Base-by-base conservation (phyloP, 2,888 invertebrate species). In the Malachius bipustulatus region DNA sequence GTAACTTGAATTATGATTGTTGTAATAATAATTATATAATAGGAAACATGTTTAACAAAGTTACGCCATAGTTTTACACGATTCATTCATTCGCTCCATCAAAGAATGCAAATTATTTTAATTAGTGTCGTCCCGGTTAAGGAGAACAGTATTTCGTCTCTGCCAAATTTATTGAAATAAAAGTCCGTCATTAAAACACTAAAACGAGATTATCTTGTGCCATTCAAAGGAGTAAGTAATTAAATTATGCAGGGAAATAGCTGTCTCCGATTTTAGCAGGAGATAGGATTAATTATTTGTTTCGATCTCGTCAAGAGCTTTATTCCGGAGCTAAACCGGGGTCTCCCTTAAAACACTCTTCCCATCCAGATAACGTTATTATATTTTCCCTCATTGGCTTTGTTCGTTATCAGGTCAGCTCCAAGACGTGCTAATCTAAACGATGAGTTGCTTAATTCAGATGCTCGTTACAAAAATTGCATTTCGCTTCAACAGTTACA, bases 221-320 rank as follows among this genome's bases (percentile, higher is more conserved):
- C 46, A 46, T 48, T 48, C 46, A 46, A 44, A 43, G 44, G 40
- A 42, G 43, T n/a, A n/a, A n/a, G n/a, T 48, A 48, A 47, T 47
- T 48, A 42, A 48, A 48, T 48, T 48, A 47, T 46, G 42, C 44
- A 40, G 43, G 43, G 46, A 46, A 48, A 48, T 46, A 45, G 47
- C 48, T 47, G 48, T 48, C 47, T 46, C 45, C 43, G 47, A 48
- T 48, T 47, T 45, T 46, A 41, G 35, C 37, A 39, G 33, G 29
- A 41, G 48, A 48, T 46, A 47, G 44, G 43, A 44, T 45, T 45
- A 47, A 47, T 47, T 41, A 37, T 41, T 37, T 42, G 47, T 43
- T 42, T 41, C 44, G 46, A 47, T 47, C 43, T 43, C 37, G 34
- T 30, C 39, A 39, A 38, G 37, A 42, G 30, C 35, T 34, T 42